Evolutionary conservation across 1,140 invertebrate species (phyloP), one percentile per base, ranked within the genome.

Genomic region (Colletes gigas): DNA sequence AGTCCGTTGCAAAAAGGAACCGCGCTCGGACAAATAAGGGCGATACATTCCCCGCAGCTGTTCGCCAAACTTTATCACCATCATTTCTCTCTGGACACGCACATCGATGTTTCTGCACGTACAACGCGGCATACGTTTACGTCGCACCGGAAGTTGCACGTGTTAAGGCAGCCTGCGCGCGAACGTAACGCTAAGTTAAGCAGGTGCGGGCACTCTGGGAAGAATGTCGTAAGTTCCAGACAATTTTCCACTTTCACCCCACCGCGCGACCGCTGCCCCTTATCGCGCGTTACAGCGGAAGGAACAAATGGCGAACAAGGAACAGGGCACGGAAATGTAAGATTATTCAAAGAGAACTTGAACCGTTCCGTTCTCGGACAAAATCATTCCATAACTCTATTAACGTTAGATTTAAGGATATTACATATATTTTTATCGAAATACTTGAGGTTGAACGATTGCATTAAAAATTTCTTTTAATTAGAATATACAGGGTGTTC

Each of bases 31-130:
- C 89, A 88, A 90, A 88, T 88, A 91, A 90, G 83, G 82, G 84
- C 86, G 86, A 91, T 90, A 90, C 89, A 90, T 91, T 89, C 72
- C 67, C 78, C 75, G 75, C 88, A 90, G 89, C 87, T 90, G 87
- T 88, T 90, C 79, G 63, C 78, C 83, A 80, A 90, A 89, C 87
- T 89, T 90, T 81, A 81, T 70, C 78, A 60, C 65, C 76, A 59
- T 78, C 80, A 41, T 66, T 71, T 73, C 70, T 54, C 57, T 68
- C 67, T 30, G 52, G 44, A 41, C 65, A 55, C 15, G 54, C 7
- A 52, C 69, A 14, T 73, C 81, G 50, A 55, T 55, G n/a, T 47
- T n/a, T 39, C 57, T 4, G 44, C 59, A 9, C 41, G 15, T 65
- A 14, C 44, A 17, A 0, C 12, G 12, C 7, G 0, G 7, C 14